A percentile compares a stretch with the other conserved stretches of the same genome.
These are phyloP conservation scores for Paracentrotus lividus DNA, from an alignment of 53 echinoderm and acorn worm genomes.

Conservation along the genomic window DNA sequence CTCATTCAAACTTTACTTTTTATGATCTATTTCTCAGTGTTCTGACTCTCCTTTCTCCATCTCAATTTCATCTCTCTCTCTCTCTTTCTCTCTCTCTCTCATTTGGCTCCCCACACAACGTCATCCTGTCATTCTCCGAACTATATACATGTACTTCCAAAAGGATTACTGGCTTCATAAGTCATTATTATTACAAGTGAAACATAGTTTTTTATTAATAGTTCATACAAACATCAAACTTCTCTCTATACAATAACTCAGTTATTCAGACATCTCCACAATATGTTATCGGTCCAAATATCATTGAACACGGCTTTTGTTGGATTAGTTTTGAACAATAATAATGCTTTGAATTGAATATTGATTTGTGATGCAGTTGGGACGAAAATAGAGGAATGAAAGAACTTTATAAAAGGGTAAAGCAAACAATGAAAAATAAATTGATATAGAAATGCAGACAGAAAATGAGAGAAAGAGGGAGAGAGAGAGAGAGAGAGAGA, in stretches of 20 bases:
- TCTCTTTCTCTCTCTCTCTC: neutral
- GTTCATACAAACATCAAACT: constrained; percentile 54
- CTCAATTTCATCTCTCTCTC: neutral
- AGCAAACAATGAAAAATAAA: neutral
- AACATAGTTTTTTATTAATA: constrained; percentile 59
- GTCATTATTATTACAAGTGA: constrained; percentile 58
- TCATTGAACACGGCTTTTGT: neutral
- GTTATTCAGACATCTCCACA: neutral
- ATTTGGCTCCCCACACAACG: too few species aligned
- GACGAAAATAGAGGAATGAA: neutral
- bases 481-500: neutral
- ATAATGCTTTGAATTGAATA: too few species aligned
- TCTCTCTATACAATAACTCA: constrained; percentile 31
- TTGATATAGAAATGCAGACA: neutral
- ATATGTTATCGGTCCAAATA: neutral
- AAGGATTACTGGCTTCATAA: neutral
- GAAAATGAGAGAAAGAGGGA: neutral
- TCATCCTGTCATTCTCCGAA: neutral
- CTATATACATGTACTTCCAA: too few species aligned
- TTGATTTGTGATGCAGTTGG: too few species aligned
- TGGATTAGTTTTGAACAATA: neutral
- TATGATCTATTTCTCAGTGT: neutral
- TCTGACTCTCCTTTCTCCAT: neutral
- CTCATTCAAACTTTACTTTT: neutral
- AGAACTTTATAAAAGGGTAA: neutral